A percentile compares a stretch with the other conserved stretches of the same genome.
phyloP scores from a whole-genome alignment of 2,797 vertebrate species.

The Crenuchus spilurus region DNA sequence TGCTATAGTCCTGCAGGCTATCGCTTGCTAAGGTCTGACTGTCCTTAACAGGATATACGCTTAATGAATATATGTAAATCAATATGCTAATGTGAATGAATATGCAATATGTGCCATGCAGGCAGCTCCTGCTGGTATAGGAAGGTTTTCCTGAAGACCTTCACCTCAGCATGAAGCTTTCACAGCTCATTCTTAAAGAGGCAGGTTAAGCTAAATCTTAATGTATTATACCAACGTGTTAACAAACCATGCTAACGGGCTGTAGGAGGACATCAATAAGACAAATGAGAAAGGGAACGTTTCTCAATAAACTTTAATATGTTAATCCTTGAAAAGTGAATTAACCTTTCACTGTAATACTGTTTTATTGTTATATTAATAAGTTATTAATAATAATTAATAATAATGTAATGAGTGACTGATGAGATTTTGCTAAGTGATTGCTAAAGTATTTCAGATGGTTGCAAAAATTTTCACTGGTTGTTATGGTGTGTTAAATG shows the following conservation, averaged over 20 bases:
- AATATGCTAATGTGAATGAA: slow-evolving; percentile 2
- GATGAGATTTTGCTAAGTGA: no score
- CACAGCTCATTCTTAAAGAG: neutral
- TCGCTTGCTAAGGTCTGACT: neutral
- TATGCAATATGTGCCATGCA: neutral
- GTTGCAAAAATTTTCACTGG: no score
- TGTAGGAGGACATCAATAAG: no score
- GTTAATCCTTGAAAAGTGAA: no score
- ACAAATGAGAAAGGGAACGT: no score
- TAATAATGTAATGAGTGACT: no score
- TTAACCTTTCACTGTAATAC: no score
- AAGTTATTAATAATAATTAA: no score
- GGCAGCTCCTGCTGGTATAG: neutral
- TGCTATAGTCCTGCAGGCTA: neutral
- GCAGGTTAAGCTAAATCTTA: neutral
- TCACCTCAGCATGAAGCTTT: neutral
- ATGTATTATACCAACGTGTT: neutral
- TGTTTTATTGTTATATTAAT: no score
- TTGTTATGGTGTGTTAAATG: no score
- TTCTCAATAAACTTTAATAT: no score
- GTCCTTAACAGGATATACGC: neutral
- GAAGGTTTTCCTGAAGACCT: neutral
- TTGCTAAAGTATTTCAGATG: no score
- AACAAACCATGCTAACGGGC: neutral
- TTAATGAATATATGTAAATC: slow-evolving; percentile 17